Evolutionary conservation across 2,888 invertebrate genomes (phyloP), one percentile per base, ranked within the genome.

Genomic region (Rhamnusium bicolor): DNA sequence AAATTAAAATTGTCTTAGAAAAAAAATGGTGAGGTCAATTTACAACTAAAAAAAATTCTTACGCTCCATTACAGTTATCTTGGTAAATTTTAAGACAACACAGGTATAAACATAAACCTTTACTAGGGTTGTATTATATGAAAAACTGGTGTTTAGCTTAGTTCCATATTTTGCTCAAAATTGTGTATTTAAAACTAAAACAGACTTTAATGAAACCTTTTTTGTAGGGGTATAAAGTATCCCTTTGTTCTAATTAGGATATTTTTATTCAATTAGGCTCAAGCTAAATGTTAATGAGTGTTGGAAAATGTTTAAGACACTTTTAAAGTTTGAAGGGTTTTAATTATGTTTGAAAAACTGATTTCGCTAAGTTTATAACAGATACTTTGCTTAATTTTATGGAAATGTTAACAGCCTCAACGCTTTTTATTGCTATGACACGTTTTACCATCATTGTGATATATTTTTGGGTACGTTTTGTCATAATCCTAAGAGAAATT

Each of bases 301-400:
- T 70, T 73, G 73, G 68, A 76, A 76, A 80, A 75, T 76, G 77
- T 73, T 77, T 67, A 53, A 73, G 67, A 76, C 77, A 74, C 74
- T 79, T 75, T 65, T 61, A 68, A 77, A 79, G 73, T 73, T 75
- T 68, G 74, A 32, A 77, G 72, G 73, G 75, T 77, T 80, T 80
- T 79, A 80, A 81, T 80, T 80, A 80, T 79, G 76, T 79, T 75
- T 75, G 72, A 74, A 77, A 79, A 81, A 75, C 75, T 77, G 78
- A 79, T 78, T 78, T 77, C 66, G 29, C 61, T 40, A 77, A 78
- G 73, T 76, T 77, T 75, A 65, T 77, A 80, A 72, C 77, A 72
- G 76, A 75, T 74, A 78, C 76, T 79, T 77, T 74, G 75, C 77
- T 71, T 78, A 79, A 79, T 80, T 81, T 80, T 75, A 81, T 75